A percentile compares a stretch with the other conserved stretches of the same genome.
Evolutionary conservation across 1,140 invertebrate genomes (phyloP).

Genomic region (Mizuhopecten yessoensis): DNA sequence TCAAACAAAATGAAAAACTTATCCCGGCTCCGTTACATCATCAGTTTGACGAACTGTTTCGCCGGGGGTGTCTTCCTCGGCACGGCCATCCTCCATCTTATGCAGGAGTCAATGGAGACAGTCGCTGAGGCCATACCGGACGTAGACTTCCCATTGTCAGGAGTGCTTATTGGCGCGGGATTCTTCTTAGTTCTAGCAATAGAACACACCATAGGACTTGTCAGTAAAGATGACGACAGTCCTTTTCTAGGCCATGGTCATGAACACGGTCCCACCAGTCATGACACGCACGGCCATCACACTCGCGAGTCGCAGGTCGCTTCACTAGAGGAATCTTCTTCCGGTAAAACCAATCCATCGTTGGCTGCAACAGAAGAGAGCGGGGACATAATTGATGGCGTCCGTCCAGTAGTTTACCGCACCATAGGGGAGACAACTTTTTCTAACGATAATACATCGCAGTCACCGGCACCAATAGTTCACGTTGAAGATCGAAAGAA

Average conservation of each 20-base stretch:
- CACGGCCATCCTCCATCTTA: constrained; percentile 85
- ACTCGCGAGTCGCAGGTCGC: neutral
- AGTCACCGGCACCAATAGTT: neutral
- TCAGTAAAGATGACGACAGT: constrained; percentile 42
- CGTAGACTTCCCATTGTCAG: constrained; percentile 65
- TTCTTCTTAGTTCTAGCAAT: constrained; percentile 85
- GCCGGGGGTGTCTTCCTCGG: constrained; percentile 86
- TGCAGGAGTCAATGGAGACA: constrained; percentile 84
- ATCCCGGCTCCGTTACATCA: constrained; percentile 41
- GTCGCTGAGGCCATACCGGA: constrained; percentile 29
- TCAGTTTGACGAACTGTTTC: constrained; percentile 81
- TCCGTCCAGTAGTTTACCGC: neutral
- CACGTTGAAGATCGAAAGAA: neutral
- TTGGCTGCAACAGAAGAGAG: neutral
- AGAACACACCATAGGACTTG: constrained; percentile 84
- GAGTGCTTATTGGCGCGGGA: constrained; percentile 83
- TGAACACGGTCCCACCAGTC: neutral
- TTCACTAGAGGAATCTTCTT: neutral
- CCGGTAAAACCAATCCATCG: neutral
- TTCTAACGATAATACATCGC: no score
- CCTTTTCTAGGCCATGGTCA: neutral
- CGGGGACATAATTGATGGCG: neutral
- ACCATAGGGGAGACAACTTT: neutral
- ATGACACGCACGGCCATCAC: neutral
- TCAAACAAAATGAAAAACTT: neutral